A percentile compares a stretch with the other conserved stretches of the same genome.
Conservation (phyloP, 2,113 vertebrate genomes). For the Pycnonotus jocosus region DNA sequence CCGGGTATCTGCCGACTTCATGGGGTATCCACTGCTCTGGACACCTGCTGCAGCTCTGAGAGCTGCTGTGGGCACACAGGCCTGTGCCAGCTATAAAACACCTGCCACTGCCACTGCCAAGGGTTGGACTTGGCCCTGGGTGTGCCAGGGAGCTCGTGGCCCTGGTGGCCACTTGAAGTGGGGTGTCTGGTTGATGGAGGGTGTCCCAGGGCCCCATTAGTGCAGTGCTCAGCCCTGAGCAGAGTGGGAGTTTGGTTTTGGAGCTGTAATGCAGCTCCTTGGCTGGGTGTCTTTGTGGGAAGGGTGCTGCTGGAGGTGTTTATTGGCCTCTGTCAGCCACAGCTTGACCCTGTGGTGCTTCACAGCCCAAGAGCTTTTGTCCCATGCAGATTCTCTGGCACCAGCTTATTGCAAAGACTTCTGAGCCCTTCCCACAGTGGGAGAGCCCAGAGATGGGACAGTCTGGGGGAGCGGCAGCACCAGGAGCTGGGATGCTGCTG, state of each 20-base stretch:
- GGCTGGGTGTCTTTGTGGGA: rapidly evolving
- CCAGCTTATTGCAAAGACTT: not conserved
- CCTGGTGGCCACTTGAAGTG: not conserved
- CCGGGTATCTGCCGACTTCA: not conserved
- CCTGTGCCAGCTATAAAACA: not conserved
- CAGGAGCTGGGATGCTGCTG: not conserved
- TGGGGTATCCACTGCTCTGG: rapidly evolving
- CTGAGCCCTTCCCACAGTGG: not conserved
- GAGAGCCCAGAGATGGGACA: too few species aligned
- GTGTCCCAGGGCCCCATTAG: rapidly evolving
- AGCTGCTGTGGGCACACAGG: not conserved
- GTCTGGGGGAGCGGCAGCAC: not conserved
- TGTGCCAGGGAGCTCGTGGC: not conserved
- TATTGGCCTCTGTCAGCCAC: not conserved
- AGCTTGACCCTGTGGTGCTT: not conserved
- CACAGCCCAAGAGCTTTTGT: not conserved
- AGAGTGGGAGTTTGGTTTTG: not conserved
- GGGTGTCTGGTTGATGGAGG: not conserved
- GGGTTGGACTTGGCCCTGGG: constrained; percentile 14
- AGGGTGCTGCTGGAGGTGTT: not conserved
- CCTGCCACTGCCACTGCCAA: not conserved
- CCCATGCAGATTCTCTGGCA: not conserved
- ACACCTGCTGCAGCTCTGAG: rapidly evolving
- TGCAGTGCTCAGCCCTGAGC: not conserved
- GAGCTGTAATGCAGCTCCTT: not conserved